Evolutionary conservation across 2,797 vertebrate genomes (phyloP).

Genomic region (Morus bassanus): DNA sequence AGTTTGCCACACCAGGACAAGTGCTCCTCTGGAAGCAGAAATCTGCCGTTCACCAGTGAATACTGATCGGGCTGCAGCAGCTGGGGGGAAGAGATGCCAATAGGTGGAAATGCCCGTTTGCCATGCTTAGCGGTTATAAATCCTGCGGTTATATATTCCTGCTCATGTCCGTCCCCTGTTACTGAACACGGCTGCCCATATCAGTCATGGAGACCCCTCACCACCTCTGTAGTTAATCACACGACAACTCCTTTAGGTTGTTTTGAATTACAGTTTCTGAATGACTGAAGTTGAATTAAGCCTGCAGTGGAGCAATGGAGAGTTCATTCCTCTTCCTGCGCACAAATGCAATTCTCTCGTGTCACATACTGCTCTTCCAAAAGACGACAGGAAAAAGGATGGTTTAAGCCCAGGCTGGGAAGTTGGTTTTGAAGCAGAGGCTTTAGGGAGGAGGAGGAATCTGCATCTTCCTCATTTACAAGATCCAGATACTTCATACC

Average conservation of each 20-base stretch:
- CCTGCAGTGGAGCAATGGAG: not conserved
- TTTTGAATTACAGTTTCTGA: not conserved
- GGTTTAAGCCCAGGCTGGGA: not conserved
- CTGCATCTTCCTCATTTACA: not conserved
- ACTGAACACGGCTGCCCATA: rapidly evolving
- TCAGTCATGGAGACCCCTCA: not conserved
- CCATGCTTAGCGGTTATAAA: not conserved
- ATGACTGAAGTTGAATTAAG: not conserved
- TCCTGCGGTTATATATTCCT: not conserved
- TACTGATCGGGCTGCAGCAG: not conserved
- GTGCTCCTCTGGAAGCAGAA: not conserved
- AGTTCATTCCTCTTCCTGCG: not conserved
- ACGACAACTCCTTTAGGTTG: not conserved
- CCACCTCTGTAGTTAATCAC: not conserved
- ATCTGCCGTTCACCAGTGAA: not conserved
- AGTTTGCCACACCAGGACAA: not conserved
- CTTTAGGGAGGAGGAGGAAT: not conserved
- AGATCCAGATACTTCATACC: not conserved
- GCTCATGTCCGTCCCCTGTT: not conserved
- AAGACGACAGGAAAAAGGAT: not conserved
- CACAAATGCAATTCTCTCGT: rapidly evolving
- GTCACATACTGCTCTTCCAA: not conserved
- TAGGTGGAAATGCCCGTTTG: not conserved
- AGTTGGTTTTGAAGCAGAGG: not conserved
- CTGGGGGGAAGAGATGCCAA: not conserved